Conservation (phyloP, 2,797 vertebrate genomes). For the Pangasius mekongensis region DNA sequence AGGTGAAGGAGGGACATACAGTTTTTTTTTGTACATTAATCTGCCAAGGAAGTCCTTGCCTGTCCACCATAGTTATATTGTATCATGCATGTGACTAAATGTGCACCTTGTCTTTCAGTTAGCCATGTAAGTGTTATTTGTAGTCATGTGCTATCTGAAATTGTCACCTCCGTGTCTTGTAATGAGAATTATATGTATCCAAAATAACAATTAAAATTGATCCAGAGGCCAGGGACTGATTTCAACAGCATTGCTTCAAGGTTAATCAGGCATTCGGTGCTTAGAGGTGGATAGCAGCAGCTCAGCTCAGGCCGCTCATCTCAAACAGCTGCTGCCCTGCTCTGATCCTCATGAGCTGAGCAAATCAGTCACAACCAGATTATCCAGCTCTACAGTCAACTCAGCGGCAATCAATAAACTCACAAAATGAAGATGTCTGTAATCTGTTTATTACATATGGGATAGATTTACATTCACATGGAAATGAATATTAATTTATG, state of each 20-base stretch:
- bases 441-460: conserved; percentile 6
- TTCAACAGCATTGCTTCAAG: conserved; percentile 15
- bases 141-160: background rate
- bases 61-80: conserved; percentile 14
- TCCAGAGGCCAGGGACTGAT: conserved; percentile 37
- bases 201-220: background rate
- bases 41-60: conserved; percentile 14
- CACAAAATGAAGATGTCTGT: conserved; percentile 21
- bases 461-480: background rate
- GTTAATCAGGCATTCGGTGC: conserved; percentile 76
- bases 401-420: conserved; percentile 44
- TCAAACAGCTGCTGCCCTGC: conserved; percentile 72
- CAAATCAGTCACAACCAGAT: conserved; percentile 59
- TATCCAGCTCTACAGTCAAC: conserved; percentile 46
- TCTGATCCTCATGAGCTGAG: conserved; percentile 75
- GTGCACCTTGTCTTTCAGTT: conserved; percentile 12
- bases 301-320: conserved; percentile 66
- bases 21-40: conserved; percentile 32
- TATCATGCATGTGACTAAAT: conserved; percentile 22
- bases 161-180: background rate
- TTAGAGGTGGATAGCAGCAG: conserved; percentile 61
- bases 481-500: conserved; percentile 4
- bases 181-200: background rate
- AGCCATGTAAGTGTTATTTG: background rate
- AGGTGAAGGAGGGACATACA: background rate